Conservation (phyloP, 2,797 vertebrate genomes). For the Malurus leucopterus region DNA sequence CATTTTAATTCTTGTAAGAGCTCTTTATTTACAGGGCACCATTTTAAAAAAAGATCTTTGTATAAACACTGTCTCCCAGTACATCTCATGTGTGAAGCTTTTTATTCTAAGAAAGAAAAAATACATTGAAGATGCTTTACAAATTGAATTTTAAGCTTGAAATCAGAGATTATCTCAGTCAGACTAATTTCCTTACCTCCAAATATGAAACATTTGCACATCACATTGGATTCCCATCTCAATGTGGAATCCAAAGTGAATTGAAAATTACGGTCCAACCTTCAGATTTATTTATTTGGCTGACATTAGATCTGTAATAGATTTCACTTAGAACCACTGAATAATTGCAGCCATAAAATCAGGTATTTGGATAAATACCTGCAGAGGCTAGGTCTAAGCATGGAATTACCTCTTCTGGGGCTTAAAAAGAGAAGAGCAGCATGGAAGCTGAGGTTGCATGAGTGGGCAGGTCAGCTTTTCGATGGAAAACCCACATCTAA, state of each 20-base stretch:
- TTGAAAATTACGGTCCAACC: background rate
- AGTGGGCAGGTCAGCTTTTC: background rate
- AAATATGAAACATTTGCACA: background rate
- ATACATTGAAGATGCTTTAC: background rate
- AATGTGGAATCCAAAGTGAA: background rate
- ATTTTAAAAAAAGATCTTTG: background rate
- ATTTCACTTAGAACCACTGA: background rate
- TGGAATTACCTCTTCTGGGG: background rate
- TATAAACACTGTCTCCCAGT: background rate
- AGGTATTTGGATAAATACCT: background rate
- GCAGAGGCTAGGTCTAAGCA: background rate
- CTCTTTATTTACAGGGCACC: background rate
- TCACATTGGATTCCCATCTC: background rate
- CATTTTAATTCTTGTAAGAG: background rate
- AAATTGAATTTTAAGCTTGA: background rate
- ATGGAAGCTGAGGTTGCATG: background rate
- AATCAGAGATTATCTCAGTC: background rate
- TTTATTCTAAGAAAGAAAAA: background rate
- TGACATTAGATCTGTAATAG: background rate
- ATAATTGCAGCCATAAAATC: background rate
- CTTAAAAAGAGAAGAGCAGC: background rate
- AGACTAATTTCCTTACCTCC: background rate
- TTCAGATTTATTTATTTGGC: background rate
- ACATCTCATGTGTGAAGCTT: background rate
- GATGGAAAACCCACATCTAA: slow-evolving; percentile 13